phyloP scores from a whole-genome alignment of 2,113 vertebrate genomes.

The Cygnus buccinator region DNA sequence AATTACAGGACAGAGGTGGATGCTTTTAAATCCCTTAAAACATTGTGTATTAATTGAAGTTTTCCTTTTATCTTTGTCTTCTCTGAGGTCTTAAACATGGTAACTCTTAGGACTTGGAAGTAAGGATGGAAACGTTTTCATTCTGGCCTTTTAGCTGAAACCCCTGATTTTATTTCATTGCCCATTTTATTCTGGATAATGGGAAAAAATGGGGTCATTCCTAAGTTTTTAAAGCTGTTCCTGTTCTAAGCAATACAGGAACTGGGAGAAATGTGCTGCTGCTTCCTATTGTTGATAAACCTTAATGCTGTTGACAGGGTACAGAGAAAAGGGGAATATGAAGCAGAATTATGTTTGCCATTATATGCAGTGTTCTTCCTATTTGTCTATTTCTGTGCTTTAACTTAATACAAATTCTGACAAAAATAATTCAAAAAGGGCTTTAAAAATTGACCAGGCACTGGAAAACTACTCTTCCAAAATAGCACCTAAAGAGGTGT shows the following conservation, averaged over 20 bases:
- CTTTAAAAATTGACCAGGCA: background rate
- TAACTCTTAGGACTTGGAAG: background rate
- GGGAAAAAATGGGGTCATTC: background rate
- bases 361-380: background rate
- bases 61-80: background rate
- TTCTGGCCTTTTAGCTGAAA: background rate
- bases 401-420: background rate
- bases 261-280: background rate
- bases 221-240: background rate
- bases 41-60: background rate
- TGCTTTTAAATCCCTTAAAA: background rate
- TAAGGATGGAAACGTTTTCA: background rate
- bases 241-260: background rate
- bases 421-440: background rate
- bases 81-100: background rate
- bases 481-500: background rate
- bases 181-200: background rate
- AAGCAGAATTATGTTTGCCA: background rate
- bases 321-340: background rate
- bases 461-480: background rate
- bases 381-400: background rate
- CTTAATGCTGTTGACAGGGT: background rate
- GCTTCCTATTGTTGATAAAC: background rate
- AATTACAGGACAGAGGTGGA: background rate
- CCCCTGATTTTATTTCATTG: background rate